Conservation (phyloP, 1,140 invertebrate genomes). For the Drosophila seguyi region DNA sequence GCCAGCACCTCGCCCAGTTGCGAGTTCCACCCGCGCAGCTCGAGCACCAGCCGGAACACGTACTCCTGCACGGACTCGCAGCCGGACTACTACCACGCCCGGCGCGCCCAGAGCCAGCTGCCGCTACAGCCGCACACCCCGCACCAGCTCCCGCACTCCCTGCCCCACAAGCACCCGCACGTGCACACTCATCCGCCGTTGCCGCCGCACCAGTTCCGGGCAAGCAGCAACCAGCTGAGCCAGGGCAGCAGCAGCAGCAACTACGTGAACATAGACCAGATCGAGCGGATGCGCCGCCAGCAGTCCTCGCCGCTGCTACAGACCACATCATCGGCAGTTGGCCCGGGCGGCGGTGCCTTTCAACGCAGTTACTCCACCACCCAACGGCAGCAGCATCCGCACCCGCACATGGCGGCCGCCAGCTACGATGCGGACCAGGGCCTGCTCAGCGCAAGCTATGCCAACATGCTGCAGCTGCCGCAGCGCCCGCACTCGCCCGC, state of each 20-base stretch:
- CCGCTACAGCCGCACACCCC: constrained; percentile 51
- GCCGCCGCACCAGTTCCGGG: constrained; percentile 59
- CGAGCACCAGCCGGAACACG: constrained; percentile 75
- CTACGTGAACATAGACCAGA: constrained; percentile 87
- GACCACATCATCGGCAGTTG: constrained; percentile 25
- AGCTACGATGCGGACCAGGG: constrained; percentile 62
- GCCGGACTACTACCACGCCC: constrained; percentile 79
- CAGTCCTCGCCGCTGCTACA: constrained; percentile 74
- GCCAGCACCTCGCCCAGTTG: constrained; percentile 80
- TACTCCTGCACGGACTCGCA: constrained; percentile 78
- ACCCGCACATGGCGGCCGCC: constrained; percentile 59
- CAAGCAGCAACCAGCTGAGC: constrained; percentile 62
- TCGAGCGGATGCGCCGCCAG: constrained; percentile 85
- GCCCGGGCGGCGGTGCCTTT: constrained; percentile 44
- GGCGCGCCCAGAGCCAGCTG: constrained; percentile 77
- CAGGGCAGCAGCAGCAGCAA: constrained; percentile 84
- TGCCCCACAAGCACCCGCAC: constrained; percentile 35
- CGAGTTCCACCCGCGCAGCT: constrained; percentile 73
- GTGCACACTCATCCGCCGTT: constrained; percentile 31
- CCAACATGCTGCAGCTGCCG: constrained; percentile 70
- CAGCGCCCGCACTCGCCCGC: constrained; percentile 62
- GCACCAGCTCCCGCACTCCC: constrained; percentile 16
- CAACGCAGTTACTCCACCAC: constrained; percentile 81
- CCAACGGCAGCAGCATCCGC: constrained; percentile 75
- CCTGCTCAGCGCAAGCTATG: constrained; percentile 64